Percentiles rank a stretch among this genome's conserved stretches.
Conservation (phyloP, 2,113 vertebrate species). For the Struthidea cinerea region DNA sequence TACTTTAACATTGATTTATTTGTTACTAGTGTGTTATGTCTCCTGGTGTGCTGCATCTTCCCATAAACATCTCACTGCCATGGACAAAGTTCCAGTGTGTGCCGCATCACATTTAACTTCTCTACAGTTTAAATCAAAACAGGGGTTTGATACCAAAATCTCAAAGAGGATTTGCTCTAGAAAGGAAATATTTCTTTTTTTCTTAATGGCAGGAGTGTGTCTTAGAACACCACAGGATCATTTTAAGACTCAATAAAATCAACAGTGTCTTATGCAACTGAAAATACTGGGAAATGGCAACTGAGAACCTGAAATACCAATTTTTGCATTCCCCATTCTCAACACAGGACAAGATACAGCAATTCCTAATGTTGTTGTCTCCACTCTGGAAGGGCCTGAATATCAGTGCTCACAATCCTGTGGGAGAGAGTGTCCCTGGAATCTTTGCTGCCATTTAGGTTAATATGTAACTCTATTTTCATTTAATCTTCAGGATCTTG, state of each 20-base stretch:
- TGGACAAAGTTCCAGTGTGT: neutral
- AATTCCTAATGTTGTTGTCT: neutral
- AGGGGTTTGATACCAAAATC: neutral
- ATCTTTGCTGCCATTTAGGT: neutral
- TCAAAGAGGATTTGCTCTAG: neutral
- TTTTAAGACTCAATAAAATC: neutral
- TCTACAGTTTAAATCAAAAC: neutral
- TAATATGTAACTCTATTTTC: conserved; percentile 27
- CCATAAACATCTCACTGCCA: neutral
- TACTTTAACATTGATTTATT: neutral
- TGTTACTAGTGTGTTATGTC: neutral
- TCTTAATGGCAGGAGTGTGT: neutral
- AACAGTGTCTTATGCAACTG: neutral
- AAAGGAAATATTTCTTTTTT: neutral
- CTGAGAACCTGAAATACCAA: neutral
- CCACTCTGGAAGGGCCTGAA: neutral
- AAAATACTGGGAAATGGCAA: neutral
- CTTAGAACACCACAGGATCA: neutral
- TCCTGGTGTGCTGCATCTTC: neutral
- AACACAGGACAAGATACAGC: neutral
- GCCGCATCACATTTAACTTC: neutral
- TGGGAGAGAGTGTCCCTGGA: neutral
- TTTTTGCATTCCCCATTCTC: neutral
- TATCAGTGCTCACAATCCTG: neutral
- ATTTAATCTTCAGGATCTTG: neutral